Base-by-base conservation (phyloP, 1,140 invertebrate genomes). In the Drepana arcuata region DNA sequence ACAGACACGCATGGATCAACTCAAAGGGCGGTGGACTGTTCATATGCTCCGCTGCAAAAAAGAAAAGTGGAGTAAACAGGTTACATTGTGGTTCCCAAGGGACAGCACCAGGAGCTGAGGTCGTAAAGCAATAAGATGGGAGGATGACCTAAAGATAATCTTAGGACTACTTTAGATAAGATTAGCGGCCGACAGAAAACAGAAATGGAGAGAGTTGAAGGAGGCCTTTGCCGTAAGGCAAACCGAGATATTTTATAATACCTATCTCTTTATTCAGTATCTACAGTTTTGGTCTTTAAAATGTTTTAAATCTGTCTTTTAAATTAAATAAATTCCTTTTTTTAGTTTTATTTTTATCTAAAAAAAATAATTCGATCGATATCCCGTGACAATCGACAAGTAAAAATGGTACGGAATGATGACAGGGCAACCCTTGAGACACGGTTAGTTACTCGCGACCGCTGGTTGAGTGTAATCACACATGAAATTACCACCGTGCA, bases 401-500 rank as follows among this genome's bases (percentile, higher is more conserved):
- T n/a, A n/a, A n/a, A n/a, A n/a, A n/a, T n/a, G n/a, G n/a, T 21
- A 4, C 4, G 9, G 18, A 21, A 21, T 4, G 18, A 9, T 21
- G 18, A 21, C 4, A 21, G 18, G 9, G 18, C 4, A 21, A 21
- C 18, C 4, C 18, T 21, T 5, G 4, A 21, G 9, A 21, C 9
- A 21, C 18, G 18, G 4, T 21, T 21, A 5, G 18, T 5, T 21
- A 21, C 18, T 21, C 18, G 14, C 32, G 11, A 14, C 11, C 33
- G 30, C 34, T 34, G 24, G 24, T 43, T 40, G 39, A 34, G 53
- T 32, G 61, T 66, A 70, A 67, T 77, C 54, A 58, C 15, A 58
- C 62, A 58, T 62, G 51, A 77, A 77, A 77, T 77, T 48, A 61
- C 58, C 46, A 31, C 35, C 33, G 26, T 36, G 46, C 47, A 47